Percentiles rank a stretch among this genome's conserved stretches.
Evolutionary conservation across 2,888 invertebrate genomes (phyloP).

Genomic region (Cheilosia variabilis): DNA sequence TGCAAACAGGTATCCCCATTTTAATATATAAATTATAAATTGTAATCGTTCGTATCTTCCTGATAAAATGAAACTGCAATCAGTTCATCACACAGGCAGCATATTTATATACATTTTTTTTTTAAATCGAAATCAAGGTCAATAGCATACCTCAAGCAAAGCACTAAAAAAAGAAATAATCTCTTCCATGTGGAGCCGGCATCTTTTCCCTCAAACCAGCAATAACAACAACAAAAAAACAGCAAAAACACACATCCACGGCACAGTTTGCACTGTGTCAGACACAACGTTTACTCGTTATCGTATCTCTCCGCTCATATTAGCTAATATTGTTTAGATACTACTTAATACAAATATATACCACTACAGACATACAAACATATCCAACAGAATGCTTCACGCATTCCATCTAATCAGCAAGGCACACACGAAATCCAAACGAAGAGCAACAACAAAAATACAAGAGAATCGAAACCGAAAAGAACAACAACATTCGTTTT

Average conservation of each 20-base stretch:
- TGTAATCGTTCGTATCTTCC: no score
- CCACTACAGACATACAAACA: background rate
- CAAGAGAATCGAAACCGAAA: slow-evolving; percentile 31
- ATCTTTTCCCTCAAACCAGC: slow-evolving; percentile 2
- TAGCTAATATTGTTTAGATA: slow-evolving; percentile 27
- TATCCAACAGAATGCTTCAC: slow-evolving; percentile 44
- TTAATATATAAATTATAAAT: no score
- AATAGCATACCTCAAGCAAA: slow-evolving; percentile 16
- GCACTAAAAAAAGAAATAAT: background rate
- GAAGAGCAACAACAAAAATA: background rate
- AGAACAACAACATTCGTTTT: slow-evolving; percentile 62
- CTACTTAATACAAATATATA: slow-evolving; percentile 11
- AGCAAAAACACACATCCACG: background rate
- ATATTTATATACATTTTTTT: no score
- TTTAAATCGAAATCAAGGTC: slow-evolving; percentile 35
- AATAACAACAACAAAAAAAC: background rate
- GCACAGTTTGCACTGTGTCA: slow-evolving; percentile 9
- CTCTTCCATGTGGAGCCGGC: slow-evolving; percentile 21
- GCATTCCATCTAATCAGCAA: slow-evolving; percentile 61
- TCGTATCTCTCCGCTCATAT: slow-evolving; percentile 21
- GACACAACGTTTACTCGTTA: background rate
- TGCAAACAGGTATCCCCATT: no score
- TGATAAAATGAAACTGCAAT: no score
- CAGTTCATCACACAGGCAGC: no score
- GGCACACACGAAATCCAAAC: slow-evolving; percentile 42